phyloP scores from a whole-genome alignment of 2,797 vertebrate genomes.

The Argyrosomus regius region DNA sequence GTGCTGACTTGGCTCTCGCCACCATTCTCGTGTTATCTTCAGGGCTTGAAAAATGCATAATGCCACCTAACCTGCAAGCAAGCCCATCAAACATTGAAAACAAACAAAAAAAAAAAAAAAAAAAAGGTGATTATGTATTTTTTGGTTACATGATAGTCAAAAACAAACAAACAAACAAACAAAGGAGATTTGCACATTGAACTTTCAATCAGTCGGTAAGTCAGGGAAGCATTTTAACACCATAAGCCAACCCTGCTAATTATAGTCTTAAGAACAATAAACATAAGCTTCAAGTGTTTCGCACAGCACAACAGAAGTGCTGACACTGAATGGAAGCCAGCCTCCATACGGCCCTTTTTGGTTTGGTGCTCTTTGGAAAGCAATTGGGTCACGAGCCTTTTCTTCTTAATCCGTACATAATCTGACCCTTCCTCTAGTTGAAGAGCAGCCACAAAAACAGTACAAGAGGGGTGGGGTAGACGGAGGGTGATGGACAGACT shows the following conservation, averaged over 20 bases:
- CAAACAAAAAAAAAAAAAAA: not conserved
- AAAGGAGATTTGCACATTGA: constrained; percentile 29
- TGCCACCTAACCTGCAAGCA: constrained; percentile 54
- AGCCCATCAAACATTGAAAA: constrained; percentile 37
- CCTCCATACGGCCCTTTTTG: constrained; percentile 52
- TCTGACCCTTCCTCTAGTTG: constrained; percentile 72
- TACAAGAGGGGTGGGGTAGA: constrained; percentile 28
- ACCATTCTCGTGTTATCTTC: constrained; percentile 62
- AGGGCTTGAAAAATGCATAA: constrained; percentile 58
- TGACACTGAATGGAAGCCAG: constrained; percentile 66
- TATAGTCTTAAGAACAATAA: constrained; percentile 75
- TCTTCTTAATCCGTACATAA: constrained; percentile 82
- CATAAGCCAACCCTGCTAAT: constrained; percentile 70
- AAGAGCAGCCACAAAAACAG: constrained; percentile 69
- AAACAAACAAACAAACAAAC: not conserved
- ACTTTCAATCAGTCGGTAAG: constrained; percentile 59
- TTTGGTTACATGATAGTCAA: not conserved
- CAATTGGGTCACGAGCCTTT: constrained; percentile 84
- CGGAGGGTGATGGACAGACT: constrained; percentile 28
- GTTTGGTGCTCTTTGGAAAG: constrained; percentile 75
- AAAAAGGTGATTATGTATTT: constrained; percentile 27
- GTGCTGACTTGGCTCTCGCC: constrained; percentile 73
- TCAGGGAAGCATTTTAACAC: constrained; percentile 61
- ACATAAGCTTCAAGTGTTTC: constrained; percentile 65
- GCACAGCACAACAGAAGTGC: constrained; percentile 61